Base-by-base conservation (phyloP, 2,113 vertebrate genomes). In the Trinectes maculatus region DNA sequence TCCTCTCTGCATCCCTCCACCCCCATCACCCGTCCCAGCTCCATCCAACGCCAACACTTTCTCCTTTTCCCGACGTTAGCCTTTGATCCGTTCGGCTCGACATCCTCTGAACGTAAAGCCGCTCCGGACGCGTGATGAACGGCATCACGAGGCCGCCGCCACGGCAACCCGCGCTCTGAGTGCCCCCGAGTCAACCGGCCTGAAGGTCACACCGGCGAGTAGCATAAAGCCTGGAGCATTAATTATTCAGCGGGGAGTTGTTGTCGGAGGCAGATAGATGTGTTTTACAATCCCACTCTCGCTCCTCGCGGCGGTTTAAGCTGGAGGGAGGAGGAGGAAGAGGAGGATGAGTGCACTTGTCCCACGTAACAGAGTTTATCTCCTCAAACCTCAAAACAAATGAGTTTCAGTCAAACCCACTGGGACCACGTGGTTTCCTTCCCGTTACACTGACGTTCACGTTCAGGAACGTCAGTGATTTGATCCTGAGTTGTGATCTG, bases 231-330 rank as follows among this genome's bases (percentile, higher is more conserved):
- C 76, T 11, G 44, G 25, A 43, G 81, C 82, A 83, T 90, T 85
- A 80, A 92, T 91, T 90, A 93, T 93, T 90, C 83, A 87, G 64
- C 62, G 58, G 42, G 62, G 54, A 55, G 66, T 76, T 56, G 49
- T 73, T 68, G 81, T 87, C 77, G 47, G 74, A 48, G 65, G 46
- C 77, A 77, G 87, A 91, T 89, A 86, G 88, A 87, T 79, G 86
- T 71, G 63, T 84, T 88, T 91, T 82, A 82, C 87, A 75, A 85
- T 85, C 78, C 46, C 31, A 18, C 68, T 70, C 77, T 39, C 44
- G 68, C 65, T 87, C 74, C 61, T 58, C 42, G 1, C 44, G 56
- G 57, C 75, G 60, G 83, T 87, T 84, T 77, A 55, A 66, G 46
- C 64, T 52, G 52, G 40, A 76, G 68, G 86, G 79, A 74, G 39